Conservation (phyloP, 2,113 vertebrate genomes). For the Pyxicephalus adspersus region DNA sequence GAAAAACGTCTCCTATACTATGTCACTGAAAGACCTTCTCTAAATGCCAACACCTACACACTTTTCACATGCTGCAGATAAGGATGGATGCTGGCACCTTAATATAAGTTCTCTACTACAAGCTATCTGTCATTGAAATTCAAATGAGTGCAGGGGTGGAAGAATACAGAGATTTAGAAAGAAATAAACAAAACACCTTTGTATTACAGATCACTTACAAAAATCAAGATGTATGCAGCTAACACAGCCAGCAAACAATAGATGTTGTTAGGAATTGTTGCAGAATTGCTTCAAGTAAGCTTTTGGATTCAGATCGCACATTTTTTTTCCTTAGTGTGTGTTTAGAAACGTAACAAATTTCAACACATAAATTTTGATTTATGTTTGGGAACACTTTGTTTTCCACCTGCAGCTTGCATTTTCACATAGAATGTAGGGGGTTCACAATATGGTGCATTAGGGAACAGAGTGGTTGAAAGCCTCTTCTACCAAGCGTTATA, state of each 20-base stretch:
- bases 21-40: conserved; percentile 69
- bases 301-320: background rate
- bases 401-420: too few species aligned
- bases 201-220: conserved; percentile 57
- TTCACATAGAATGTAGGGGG: too few species aligned
- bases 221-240: conserved; percentile 36
- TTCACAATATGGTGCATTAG: too few species aligned
- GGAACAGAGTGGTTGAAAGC: too few species aligned
- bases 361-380: too few species aligned
- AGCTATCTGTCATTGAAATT: conserved; percentile 68
- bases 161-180: conserved; percentile 65
- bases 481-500: too few species aligned
- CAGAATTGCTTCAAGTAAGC: conserved; percentile 9
- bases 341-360: background rate
- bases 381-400: too few species aligned
- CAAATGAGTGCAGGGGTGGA: conserved; percentile 71
- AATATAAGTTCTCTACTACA: conserved; percentile 65
- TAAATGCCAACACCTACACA: conserved; percentile 69
- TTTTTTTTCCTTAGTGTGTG: background rate
- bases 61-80: conserved; percentile 63
- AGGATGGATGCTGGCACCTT: conserved; percentile 66
- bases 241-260: conserved; percentile 39
- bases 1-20: conserved; percentile 62
- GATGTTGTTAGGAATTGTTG: conserved; percentile 14
- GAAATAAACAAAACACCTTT: conserved; percentile 62